Conservation (phyloP, 2,113 vertebrate genomes). For the Lonchura striata region DNA sequence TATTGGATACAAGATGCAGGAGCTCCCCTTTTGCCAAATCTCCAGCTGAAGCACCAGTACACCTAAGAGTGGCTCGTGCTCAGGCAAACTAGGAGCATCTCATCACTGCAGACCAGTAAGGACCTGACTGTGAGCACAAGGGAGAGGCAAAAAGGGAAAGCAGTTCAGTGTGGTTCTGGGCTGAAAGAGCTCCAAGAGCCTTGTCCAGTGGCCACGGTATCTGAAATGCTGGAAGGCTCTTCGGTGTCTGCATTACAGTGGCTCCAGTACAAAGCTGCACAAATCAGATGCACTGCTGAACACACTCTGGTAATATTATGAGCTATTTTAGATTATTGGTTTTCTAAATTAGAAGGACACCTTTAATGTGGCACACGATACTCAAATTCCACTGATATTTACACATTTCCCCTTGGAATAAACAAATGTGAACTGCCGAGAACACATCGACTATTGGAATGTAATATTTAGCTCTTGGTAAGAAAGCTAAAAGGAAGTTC, state of each 20-base stretch:
- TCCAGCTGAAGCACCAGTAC: conserved; percentile 18
- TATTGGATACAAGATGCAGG: background rate
- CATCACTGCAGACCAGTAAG: background rate
- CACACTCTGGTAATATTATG: background rate
- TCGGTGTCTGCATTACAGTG: background rate
- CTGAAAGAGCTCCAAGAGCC: conserved; percentile 9
- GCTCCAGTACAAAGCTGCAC: background rate
- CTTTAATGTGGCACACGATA: background rate
- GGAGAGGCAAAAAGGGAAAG: conserved; percentile 7
- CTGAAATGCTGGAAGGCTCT: background rate
- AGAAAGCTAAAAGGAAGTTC: background rate
- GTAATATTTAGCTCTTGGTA: background rate
- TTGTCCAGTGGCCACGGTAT: background rate
- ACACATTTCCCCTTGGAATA: background rate
- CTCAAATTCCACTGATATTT: background rate
- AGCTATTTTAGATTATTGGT: background rate
- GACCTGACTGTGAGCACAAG: background rate
- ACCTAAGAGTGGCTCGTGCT: background rate
- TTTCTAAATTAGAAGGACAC: background rate
- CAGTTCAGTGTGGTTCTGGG: background rate
- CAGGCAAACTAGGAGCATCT: background rate
- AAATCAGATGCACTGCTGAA: background rate
- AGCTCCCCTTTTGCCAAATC: conserved; percentile 26
- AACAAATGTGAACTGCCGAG: background rate
- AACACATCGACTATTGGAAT: background rate